Evolutionary conservation across 1,140 invertebrate species (phyloP), one percentile per base, ranked within the genome.

Genomic region (Drosophila pruinosa): DNA sequence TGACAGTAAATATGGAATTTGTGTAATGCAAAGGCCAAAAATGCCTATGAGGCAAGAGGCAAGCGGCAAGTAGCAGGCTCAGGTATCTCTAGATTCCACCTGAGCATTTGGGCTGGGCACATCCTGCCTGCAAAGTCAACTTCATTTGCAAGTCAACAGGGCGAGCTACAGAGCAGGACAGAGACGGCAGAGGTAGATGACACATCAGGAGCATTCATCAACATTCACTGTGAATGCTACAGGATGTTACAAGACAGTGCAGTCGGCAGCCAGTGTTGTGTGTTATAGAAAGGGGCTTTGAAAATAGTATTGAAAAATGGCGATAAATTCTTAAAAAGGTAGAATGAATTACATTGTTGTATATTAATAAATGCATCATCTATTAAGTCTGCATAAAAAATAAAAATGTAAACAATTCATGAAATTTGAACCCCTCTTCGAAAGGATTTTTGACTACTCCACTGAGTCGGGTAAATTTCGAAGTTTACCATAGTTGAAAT

Each of bases 1-100:
- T 86, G 80, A 74, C 80, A 85, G 80, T 85, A 85, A 85, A 85
- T 85, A 85, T 85, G 77, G 82, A 86, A 85, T 86, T 86, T 86
- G 72, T 63, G 69, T 64, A 67, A 59, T 58, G 63, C 62, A 59
- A 48, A 58, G 54, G 38, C 53, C 63, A 77, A 83, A 86, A 81
- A 86, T 85, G 81, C 81, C 80, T 86, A 81, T 70, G 48, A 65
- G 80, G 81, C 80, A 80, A 34, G 15, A 43, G 41, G 3, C 22
- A n/a, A 41, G 31, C 26, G 3, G 12, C 3, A 15, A 21, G 28
- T 34, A 50, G 0, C 17, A 57, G 4, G 28, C 61, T 26, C 68
- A 70, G 68, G 65, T 69, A 52, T 19, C 3, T 22, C 34, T 24
- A 19, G 19, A 34, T 24, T 57, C 15, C 48, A 52, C 24, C 26